phyloP scores from a whole-genome alignment of 2,113 vertebrate species.

The Miniopterus natalensis region DNA sequence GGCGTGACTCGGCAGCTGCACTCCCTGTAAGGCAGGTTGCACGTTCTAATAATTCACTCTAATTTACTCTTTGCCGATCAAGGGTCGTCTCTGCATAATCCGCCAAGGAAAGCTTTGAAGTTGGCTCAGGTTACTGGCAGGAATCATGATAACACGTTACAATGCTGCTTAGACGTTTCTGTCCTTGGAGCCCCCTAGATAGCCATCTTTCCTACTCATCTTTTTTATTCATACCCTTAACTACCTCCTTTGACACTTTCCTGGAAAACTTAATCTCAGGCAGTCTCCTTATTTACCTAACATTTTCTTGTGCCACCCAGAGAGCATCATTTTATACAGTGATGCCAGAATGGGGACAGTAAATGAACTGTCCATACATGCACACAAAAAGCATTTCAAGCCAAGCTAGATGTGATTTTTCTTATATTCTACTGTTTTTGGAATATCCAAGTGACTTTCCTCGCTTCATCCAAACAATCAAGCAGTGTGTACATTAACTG shows the following conservation, averaged over 20 bases:
- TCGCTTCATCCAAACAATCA: background rate
- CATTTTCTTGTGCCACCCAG: conserved; percentile 18
- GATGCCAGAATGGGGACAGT: background rate
- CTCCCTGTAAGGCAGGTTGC: background rate
- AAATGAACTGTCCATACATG: background rate
- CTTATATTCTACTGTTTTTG: background rate
- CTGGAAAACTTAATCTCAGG: conserved; percentile 49
- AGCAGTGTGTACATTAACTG: background rate
- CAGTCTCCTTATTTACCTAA: background rate
- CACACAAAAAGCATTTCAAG: background rate
- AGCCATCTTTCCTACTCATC: conserved; percentile 59
- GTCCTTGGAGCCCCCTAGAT: conserved; percentile 20
- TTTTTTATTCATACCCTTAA: background rate
- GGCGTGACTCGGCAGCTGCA: conserved; percentile 56
- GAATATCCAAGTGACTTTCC: background rate
- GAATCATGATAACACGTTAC: conserved; percentile 50
- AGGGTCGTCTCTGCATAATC: conserved; percentile 15
- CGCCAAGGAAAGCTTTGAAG: conserved; percentile 74
- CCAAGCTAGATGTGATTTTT: background rate
- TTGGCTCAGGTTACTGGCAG: conserved; percentile 68
- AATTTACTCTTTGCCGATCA: conserved; percentile 70
- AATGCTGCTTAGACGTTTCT: conserved; percentile 71
- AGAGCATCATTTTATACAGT: background rate
- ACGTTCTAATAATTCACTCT: conserved; percentile 68
- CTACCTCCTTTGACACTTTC: conserved; percentile 66